Percentiles rank a stretch among this genome's conserved stretches.
phyloP scores from a whole-genome alignment of 2,888 invertebrate genomes.

The Ennomos quercinarius region DNA sequence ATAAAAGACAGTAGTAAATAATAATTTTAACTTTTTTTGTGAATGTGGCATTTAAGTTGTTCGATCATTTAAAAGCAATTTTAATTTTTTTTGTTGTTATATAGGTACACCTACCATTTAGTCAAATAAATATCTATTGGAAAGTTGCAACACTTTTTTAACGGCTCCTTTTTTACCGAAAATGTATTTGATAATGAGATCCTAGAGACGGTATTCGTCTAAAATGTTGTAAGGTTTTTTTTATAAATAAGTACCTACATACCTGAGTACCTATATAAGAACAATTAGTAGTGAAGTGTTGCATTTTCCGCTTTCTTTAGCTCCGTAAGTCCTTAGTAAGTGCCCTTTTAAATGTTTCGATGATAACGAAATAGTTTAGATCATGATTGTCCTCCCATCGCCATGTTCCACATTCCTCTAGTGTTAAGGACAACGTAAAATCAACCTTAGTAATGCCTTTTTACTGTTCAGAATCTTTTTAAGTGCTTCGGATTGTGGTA shows the following conservation, averaged over 20 bases:
- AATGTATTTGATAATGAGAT: background rate
- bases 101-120: constrained; percentile 9
- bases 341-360: constrained; percentile 70
- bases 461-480: constrained; percentile 13
- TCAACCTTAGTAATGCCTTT: constrained; percentile 33
- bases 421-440: constrained; percentile 60
- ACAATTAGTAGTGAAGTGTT: constrained; percentile 23
- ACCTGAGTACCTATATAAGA: too few relatives aligned
- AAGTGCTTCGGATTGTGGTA: background rate
- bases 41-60: constrained; percentile 49
- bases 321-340: constrained; percentile 68
- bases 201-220: too few relatives aligned
- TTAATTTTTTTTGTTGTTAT: constrained; percentile 13
- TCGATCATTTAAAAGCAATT: constrained; percentile 32
- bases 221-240: too few relatives aligned
- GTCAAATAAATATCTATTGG: constrained; percentile 4
- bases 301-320: constrained; percentile 42
- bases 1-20: constrained; percentile 44
- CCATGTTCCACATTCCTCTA: constrained; percentile 79
- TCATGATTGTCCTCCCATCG: constrained; percentile 49
- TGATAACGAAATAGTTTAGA: constrained; percentile 53
- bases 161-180: background rate
- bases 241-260: too few relatives aligned
- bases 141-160: constrained; percentile 18
- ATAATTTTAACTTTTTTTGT: constrained; percentile 34